These are phyloP conservation scores for Protosalanx chinensis DNA, from an alignment of 2,797 vertebrate species.

Conservation along the genomic window DNA sequence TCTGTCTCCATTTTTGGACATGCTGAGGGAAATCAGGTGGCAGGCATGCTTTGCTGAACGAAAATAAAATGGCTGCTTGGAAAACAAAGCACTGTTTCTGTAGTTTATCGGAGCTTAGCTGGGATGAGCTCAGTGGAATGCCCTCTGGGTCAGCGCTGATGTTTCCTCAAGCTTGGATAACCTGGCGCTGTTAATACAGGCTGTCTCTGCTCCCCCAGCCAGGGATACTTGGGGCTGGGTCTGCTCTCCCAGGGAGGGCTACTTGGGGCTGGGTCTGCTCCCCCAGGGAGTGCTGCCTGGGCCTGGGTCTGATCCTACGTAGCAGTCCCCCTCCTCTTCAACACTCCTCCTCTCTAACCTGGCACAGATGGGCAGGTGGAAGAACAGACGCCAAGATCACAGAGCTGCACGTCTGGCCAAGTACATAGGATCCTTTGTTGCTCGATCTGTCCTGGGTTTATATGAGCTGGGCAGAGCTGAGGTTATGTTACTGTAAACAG, in stretches of 20 bases:
- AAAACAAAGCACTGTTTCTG: conserved; percentile 42
- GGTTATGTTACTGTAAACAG: neutral
- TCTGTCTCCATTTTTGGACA: conserved; percentile 61
- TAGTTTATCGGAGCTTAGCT: conserved; percentile 48
- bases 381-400: neutral
- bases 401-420: neutral
- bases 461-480: neutral
- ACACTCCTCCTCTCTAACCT: conserved; percentile 29
- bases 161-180: conserved; percentile 23
- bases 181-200: conserved; percentile 9
- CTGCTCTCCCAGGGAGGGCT: no score
- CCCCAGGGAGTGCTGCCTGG: neutral
- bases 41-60: conserved; percentile 26
- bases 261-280: no score
- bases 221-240: neutral
- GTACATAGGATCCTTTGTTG: neutral
- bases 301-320: conserved; percentile 22
- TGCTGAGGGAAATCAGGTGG: conserved; percentile 44
- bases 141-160: conserved; percentile 29
- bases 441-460: neutral
- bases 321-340: conserved; percentile 35
- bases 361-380: neutral
- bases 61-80: conserved; percentile 40
- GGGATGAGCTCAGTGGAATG: conserved; percentile 32
- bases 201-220: conserved; percentile 6